phyloP scores from a whole-genome alignment of 2,797 vertebrate genomes.

The Eurystomus glaucurus region DNA sequence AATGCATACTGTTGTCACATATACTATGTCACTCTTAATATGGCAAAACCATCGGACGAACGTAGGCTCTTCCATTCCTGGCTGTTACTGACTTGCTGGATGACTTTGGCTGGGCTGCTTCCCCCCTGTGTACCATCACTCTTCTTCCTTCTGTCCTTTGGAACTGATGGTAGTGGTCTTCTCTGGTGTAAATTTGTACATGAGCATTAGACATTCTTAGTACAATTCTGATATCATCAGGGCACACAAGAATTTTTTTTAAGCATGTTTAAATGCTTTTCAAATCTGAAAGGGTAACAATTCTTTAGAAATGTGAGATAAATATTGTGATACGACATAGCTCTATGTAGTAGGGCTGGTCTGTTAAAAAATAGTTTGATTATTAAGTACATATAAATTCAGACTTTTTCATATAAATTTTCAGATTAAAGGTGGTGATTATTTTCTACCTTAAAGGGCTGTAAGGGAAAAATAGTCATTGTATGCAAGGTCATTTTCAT shows the following conservation, averaged over 20 bases:
- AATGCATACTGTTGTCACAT: neutral
- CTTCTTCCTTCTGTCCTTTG: neutral
- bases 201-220: neutral
- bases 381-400: neutral
- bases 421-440: neutral
- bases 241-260: neutral
- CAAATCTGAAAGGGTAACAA: neutral
- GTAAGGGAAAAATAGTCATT: neutral
- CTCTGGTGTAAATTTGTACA: neutral
- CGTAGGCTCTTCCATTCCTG: neutral
- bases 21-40: neutral
- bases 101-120: neutral
- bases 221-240: neutral
- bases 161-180: neutral
- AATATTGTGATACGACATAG: neutral
- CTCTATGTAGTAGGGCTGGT: neutral
- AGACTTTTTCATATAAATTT: neutral
- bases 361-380: neutral
- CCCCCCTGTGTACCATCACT: neutral
- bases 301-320: neutral
- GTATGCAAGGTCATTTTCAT: neutral
- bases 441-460: neutral
- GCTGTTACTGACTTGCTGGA: neutral
- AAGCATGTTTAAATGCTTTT: neutral
- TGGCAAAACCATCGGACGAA: neutral